Evolutionary conservation across 2,113 vertebrate genomes (phyloP), one percentile per base, ranked within the genome.

Genomic region (Eupsittula cactorum): DNA sequence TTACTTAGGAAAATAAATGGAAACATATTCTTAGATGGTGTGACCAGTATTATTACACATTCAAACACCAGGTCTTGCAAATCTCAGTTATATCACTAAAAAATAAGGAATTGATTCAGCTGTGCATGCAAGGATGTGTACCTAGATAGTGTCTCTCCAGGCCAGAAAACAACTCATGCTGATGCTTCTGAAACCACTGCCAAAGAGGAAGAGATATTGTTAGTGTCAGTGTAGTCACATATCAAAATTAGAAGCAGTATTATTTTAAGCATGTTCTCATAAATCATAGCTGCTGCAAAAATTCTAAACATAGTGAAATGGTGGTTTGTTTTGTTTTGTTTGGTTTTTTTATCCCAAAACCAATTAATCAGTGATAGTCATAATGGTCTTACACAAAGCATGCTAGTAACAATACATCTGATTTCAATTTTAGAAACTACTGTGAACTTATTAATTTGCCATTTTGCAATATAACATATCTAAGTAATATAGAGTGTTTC

Each of bases 1-100:
- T 93, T 68, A 82, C 73, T 94, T 49, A 25, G 24, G 80, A 84
- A 94, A 96, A 96, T 73, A 91, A 84, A 92, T 17, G 12, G 57
- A 55, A 80, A 69, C 71, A 23, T 60, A 62, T 60, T 94, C 55
- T 75, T 93, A 86, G 76, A 90, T 57, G 33, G 24, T 64, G 35
- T 90, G 69, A 82, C 28, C 25, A 12, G 16, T 75, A 70, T 44
- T 77, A 81, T 21, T 57, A 50, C 15, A 27, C 35, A 57, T 31
- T 82, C 19, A 41, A 71, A 93, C 86, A 29, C 13, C 31, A 21
- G 11, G 13, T 70, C 75, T 78, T 65, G 28, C 3, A 2, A 71
- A 71, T 81, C 44, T 84, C 50, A 60, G 57, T 78, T 79, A 25
- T 57, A 86, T 50, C 39, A 35, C 29, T 41, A 35, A 74, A 95